These are phyloP conservation scores for Endomychus coccineus DNA, from an alignment of 2,888 invertebrate genomes.

Conservation along the genomic window DNA sequence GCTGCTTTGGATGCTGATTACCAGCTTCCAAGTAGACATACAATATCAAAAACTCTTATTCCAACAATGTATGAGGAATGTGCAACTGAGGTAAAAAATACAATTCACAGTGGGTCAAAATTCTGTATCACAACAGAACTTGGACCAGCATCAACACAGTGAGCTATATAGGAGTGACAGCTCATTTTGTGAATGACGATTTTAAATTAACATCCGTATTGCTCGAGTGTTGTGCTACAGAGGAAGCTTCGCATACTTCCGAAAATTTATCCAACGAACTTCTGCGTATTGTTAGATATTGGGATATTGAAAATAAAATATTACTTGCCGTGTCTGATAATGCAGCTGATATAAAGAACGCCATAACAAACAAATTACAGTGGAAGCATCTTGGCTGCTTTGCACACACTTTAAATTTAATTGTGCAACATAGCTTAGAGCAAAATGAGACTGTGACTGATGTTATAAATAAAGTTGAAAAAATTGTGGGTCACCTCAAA, in stretches of 20 bases:
- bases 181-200: constrained; percentile 23
- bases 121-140: constrained; percentile 29
- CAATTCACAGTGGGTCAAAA: too few relatives aligned
- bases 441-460: constrained; percentile 1
- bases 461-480: constrained; percentile 23
- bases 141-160: constrained; percentile 28
- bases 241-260: constrained; percentile 25
- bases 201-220: constrained; percentile 23
- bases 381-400: constrained; percentile 27
- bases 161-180: constrained; percentile 24
- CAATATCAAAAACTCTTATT: too few relatives aligned
- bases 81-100: too few relatives aligned
- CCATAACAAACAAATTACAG: constrained; percentile 18
- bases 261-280: constrained; percentile 25
- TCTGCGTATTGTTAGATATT: constrained; percentile 22
- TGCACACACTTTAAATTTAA: constrained; percentile 29
- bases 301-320: constrained; percentile 27
- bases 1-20: too few relatives aligned
- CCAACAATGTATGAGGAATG: too few relatives aligned
- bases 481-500: constrained; percentile 26
- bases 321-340: constrained; percentile 27
- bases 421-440: constrained; percentile 20
- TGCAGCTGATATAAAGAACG: constrained; percentile 28
- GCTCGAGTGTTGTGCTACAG: constrained; percentile 21
- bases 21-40: too few relatives aligned